Base-by-base conservation (phyloP, 2,113 vertebrate genomes). In the Syngnathus typhle region DNA sequence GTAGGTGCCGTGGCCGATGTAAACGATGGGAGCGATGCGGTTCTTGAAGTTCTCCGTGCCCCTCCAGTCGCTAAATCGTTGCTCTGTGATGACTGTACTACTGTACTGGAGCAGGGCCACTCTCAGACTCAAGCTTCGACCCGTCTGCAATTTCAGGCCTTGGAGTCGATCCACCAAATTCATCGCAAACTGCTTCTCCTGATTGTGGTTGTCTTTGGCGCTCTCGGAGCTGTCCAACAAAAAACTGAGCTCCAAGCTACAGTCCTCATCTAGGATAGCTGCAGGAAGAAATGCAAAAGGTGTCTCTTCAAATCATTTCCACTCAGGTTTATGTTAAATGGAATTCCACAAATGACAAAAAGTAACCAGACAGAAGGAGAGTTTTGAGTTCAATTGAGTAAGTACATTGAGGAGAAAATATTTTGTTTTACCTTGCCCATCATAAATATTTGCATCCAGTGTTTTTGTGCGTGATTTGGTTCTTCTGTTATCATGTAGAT, bases 221-320 rank as follows among this genome's bases (percentile, higher is more conserved):
- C 89, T 94, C 86, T 96, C 94, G 0, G 95, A 97, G 75, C 95
- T 96, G 90, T 97, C 95, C 89, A 97, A 61, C 68, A 96, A 82
- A 74, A 97, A 95, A 58, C 88, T 90, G 39, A 96, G 88, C 88
- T 96, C 95, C 85, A 97, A 80, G 80, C 88, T 72, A 54, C 95
- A 97, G 74, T 93, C 91, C 77, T 94, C 93, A 84, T 93, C 93
- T 80, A 89, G 68, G 79, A 90, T 84, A 75, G 90, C 91, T 91
- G 71, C 62, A 52, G 54, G 39, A 32, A 76, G 38, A 82, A 60
- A 62, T 9, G 27, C 27, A 74, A n/a, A 32, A 19, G 18, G 7
- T 37, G 15, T 46, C 43, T 32, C 1, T 46, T 44, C 1, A 37
- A 49, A 64, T 4, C 32, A 9, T 15, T 52, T 49, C 21, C 6